phyloP scores from a whole-genome alignment of 2,888 invertebrate species.

The Phengaris arion region DNA sequence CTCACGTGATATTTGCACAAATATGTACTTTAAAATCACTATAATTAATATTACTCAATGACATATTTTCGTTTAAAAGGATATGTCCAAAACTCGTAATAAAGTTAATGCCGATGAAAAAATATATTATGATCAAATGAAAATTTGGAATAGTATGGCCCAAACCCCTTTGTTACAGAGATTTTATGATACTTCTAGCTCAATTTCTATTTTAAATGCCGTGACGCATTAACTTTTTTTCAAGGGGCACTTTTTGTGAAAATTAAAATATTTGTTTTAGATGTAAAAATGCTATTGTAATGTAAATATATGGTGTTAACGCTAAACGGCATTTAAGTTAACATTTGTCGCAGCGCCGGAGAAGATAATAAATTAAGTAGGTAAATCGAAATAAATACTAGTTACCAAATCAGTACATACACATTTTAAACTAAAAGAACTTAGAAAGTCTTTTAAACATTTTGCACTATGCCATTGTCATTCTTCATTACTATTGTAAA shows the following conservation, averaged over 20 bases:
- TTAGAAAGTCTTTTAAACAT: constrained; percentile 11
- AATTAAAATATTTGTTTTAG: no score
- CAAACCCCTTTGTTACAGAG: no score
- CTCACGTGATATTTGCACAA: constrained; percentile 14
- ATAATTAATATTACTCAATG: not conserved
- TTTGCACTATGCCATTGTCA: not conserved
- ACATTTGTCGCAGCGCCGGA: not conserved
- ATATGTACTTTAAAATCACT: not conserved
- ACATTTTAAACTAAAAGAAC: constrained; percentile 2
- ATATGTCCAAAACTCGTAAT: not conserved
- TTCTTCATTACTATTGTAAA: not conserved
- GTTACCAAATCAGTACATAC: constrained; percentile 4
- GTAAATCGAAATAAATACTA: not conserved
- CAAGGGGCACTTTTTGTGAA: no score
- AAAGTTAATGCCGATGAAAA: not conserved
- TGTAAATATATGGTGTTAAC: no score
- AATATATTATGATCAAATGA: no score
- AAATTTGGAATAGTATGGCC: no score
- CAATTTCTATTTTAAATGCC: no score
- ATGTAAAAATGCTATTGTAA: no score
- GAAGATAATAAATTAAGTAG: not conserved
- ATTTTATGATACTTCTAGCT: no score
- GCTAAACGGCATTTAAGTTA: no score
- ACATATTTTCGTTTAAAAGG: not conserved
- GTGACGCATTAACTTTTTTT: no score